Conservation (phyloP, 2,113 vertebrate genomes). For the Urocynchramus pylzowi region DNA sequence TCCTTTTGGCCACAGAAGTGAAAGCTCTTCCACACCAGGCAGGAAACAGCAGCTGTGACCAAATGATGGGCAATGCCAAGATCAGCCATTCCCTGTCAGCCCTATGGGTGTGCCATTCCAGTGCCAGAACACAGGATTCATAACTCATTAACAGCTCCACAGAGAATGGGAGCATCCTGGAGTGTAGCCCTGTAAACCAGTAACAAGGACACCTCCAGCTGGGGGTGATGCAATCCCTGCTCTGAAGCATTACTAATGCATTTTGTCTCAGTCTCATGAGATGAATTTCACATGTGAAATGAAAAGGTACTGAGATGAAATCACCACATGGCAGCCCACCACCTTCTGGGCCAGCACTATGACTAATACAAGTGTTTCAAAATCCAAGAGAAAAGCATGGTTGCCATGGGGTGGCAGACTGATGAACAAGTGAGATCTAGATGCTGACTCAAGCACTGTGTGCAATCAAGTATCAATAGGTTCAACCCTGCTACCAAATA, state of each 20-base stretch:
- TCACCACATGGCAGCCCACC: not conserved
- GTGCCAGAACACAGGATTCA: not conserved
- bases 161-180: not conserved
- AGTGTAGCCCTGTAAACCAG: not conserved
- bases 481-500: not conserved
- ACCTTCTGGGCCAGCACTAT: not conserved
- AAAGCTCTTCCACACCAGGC: not conserved
- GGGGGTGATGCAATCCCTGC: not conserved
- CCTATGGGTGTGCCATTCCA: not conserved
- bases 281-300: not conserved
- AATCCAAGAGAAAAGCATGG: not conserved
- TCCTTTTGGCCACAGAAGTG: not conserved
- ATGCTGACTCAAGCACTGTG: not conserved
- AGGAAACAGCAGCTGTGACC: not conserved
- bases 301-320: not conserved
- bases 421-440: not conserved
- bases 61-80: not conserved
- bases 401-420: not conserved
- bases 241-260: not conserved
- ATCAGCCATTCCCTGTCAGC: not conserved
- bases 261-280: not conserved
- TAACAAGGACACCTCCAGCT: not conserved
- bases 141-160: not conserved
- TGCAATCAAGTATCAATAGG: not conserved
- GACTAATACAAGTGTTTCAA: not conserved